Base-by-base conservation (phyloP, 2,797 vertebrate species). In the Dallia pectoralis region DNA sequence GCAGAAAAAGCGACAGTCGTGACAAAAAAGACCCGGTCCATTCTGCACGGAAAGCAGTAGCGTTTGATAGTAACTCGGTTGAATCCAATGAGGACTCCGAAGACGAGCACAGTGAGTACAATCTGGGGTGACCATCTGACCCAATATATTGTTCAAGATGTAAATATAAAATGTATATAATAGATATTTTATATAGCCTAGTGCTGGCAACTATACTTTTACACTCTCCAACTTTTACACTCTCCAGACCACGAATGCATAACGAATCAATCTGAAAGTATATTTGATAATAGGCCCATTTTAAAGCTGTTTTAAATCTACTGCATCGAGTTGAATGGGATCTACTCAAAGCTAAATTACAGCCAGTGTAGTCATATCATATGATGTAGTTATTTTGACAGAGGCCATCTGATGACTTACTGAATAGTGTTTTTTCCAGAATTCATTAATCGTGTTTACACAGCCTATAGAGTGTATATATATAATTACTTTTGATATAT, bases 31-130 rank as follows among this genome's bases (percentile, higher is more conserved):
- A 16, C 32, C 76, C 70, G 19, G 32, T 12, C 22, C 84, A 74
- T 47, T 14, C 82, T 3, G 59, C 70, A 25, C 67, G 72, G 72
- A 90, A 87, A 76, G 91, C 83, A 49, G 91, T 93, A 75, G 88
- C 87, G 47, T 93, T 92, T 83, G 92, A 90, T 29, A 85, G 87
- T 0, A 81, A 74, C 18, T 74, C 86, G 8, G 69, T 79, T 19
- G 65, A 85, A 33, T 19, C 75, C 12, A 53, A 86, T 12, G 89
- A 91, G 0, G 90, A 91, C 1, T 85, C 88, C 15, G 91, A 93
- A 15, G 83, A 85, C 2, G 81, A 64, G 9, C 49, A 78, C 19
- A 78, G 91, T 91, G 81, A 91, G 90, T 89, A 77, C 18, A 15
- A 67, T 25, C 59, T 67, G 3, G 8, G 12, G 27, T 48, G 19